Conservation (phyloP, 1,140 invertebrate species). For the Conus betulinus region DNA sequence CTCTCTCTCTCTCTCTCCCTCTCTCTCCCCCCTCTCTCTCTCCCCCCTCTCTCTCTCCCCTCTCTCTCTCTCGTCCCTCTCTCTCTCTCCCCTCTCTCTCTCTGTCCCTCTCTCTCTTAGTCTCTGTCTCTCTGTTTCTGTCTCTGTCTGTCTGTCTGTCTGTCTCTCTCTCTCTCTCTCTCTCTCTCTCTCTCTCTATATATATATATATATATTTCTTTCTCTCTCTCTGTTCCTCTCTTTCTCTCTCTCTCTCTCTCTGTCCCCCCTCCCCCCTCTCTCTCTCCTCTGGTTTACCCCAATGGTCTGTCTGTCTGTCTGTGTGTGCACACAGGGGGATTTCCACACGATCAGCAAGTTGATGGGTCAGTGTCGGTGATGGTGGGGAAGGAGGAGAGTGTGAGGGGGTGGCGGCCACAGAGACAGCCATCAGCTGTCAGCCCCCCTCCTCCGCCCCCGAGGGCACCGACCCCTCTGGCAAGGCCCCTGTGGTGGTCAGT, state of each 20-base stretch:
- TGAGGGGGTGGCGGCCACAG: constrained; percentile 52
- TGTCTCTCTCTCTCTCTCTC: too few relatives aligned
- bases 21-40: not conserved
- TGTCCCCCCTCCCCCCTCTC: too few relatives aligned
- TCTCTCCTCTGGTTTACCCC: too few relatives aligned
- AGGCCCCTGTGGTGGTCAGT: constrained; percentile 63
- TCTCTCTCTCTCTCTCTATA: too few relatives aligned
- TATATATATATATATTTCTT: not conserved
- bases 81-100: not conserved
- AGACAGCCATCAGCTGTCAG: constrained; percentile 61
- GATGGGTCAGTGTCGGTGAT: constrained; percentile 59
- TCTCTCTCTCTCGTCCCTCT: constrained; percentile 6
- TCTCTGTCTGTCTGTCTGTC: too few relatives aligned
- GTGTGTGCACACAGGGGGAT: constrained; percentile 49
- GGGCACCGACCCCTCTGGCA: constrained; percentile 60
- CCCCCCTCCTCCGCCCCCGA: constrained; percentile 56
- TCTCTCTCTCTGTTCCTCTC: not conserved
- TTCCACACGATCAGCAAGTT: constrained; percentile 62
- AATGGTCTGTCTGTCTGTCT: not conserved
- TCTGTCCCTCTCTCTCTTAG: too few relatives aligned
- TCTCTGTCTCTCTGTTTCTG: too few relatives aligned
- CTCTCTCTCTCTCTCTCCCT: not conserved
- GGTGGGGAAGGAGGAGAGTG: constrained; percentile 60
- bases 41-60: not conserved
- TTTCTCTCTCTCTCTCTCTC: not conserved